A percentile compares a stretch with the other conserved stretches of the same genome.
phyloP scores from a whole-genome alignment of 2,113 vertebrate species.

The Pheucticus melanocephalus region DNA sequence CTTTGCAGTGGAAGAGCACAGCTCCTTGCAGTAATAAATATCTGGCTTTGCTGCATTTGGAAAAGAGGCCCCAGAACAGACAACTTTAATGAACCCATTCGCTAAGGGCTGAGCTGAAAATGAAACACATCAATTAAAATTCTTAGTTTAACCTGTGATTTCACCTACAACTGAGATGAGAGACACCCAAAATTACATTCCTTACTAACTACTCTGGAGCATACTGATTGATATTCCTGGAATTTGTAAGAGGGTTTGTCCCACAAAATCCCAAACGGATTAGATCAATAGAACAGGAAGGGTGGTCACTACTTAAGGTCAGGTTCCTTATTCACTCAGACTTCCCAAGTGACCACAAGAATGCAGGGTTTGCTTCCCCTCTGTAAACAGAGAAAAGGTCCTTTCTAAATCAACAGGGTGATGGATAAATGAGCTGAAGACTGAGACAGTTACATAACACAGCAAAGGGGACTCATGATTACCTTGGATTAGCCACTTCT shows the following conservation, averaged over 20 bases:
- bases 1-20: neutral
- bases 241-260: neutral
- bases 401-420: neutral
- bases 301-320: neutral
- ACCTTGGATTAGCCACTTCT: neutral
- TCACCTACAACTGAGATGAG: neutral
- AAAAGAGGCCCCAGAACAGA: neutral
- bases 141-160: neutral
- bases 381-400: neutral
- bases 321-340: neutral
- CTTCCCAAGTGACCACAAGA: conserved; percentile 21
- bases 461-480: neutral
- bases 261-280: neutral
- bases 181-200: neutral
- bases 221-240: neutral
- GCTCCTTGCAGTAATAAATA: neutral
- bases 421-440: neutral
- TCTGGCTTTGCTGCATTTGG: neutral
- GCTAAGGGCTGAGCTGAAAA: neutral
- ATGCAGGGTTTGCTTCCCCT: neutral
- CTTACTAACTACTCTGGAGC: neutral
- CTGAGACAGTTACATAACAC: neutral
- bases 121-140: neutral
- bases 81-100: neutral
- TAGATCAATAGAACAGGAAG: neutral